Base-by-base conservation (phyloP, 2,113 vertebrate species). In the Tragelaphus scriptus region DNA sequence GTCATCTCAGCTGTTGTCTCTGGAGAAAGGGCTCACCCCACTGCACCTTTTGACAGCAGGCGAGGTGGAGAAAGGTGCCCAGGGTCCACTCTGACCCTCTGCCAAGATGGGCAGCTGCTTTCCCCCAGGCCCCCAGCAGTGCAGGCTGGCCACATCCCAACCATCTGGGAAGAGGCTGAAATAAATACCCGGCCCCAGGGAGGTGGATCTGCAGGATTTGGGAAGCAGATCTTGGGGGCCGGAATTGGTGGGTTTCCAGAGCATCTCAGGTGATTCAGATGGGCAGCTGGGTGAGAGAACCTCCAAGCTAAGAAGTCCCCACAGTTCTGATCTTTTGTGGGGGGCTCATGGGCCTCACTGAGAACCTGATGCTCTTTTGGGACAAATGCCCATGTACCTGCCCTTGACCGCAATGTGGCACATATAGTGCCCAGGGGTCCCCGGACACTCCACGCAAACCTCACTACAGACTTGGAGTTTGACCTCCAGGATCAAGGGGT, bases 61-160 rank as follows among this genome's bases (percentile, higher is more conserved):
- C 0, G 0, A 55, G 9, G 2, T 0, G 7, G 49, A 28, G 51
- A 28, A 51, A 93, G 51, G 5, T 1, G 5, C 49, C 28, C 16
- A 2, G 6, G 28, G 47, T 49, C 85, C 40, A 5, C 23, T 17
- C 25, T 63, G 75, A 68, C 25, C 40, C 68, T 63, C 12, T 6
- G 0, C 14, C 12, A 7, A 61, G 11, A 49, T 77, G 32, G 44
- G 13, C 81, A 51, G 75, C 58, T 15, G 40, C 47, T 40, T 87
- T 55, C 89, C 25, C 65, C 65, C 4, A 0, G 53, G 44, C 19
- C 25, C 47, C 58, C 4, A 26, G 32, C 10, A 19, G 65, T 1
- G 15, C 0, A 0, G 14, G 56, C 25, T 16, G 13, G 21, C 81
- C 47, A 21, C 36, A 2, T 21, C 28, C 15, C 5, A 65, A 14